Base-by-base conservation (phyloP, 2,797 vertebrate species). In the Mus minutoides region DNA sequence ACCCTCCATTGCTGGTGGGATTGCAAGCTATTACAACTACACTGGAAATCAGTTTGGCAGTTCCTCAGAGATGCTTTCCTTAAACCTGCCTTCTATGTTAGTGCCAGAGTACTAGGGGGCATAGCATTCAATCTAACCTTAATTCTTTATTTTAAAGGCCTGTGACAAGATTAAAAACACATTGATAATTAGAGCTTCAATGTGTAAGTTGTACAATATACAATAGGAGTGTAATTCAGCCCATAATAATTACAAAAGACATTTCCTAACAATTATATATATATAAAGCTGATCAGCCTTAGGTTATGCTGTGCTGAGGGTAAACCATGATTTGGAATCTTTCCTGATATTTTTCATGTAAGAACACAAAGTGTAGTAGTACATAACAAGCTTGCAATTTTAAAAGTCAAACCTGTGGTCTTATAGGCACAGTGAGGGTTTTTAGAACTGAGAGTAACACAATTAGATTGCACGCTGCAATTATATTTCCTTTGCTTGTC, bases 391-490 rank as follows among this genome's bases (percentile, higher is more conserved):
- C 9, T 49, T 77, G 13, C 4, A 34, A 3, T 37, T 56, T 90
- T 77, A 58, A 71, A 22, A 58, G 26, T 37, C 29, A 52, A 24
- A 2, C 9, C 3, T 1, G 0, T 22, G 31, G 0, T 1, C 92
- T 4, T 6, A 58, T 8, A 26, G 3, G 54, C 79, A 71, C 31
- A 0, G 14, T 13, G n/a, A 43, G 1, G 2, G 0, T 26, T 56
- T 85, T 46, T 75, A 40, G 24, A 34, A 16, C 1, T 93, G 22
- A 24, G 71, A 31, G 13, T 40, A 43, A 56, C 37, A 49, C 73
- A 77, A 71, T 40, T 16, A 0, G 49, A 49, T 12, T 49, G 49
- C 26, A 0, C 6, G 4, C 34, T 71, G 0, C 54, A 17, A 52
- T 90, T 76, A 22, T 7, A 9, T 69, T 80, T 49, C 16, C 43